Conservation (phyloP, 23 tunicate genomes). For the Clavelina lepadiformis region DNA sequence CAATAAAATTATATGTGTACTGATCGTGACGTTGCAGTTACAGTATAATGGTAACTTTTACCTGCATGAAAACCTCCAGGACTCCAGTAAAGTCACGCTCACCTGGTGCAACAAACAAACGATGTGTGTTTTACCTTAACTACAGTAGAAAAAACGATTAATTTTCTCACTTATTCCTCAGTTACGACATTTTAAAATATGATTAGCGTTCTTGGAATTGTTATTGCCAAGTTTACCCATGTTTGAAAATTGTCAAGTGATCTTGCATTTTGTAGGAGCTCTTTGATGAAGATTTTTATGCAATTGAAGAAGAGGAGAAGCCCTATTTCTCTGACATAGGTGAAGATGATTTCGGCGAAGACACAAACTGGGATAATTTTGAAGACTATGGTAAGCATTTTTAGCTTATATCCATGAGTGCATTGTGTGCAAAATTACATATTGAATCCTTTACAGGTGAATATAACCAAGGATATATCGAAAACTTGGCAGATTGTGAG, state of each 20-base stretch:
- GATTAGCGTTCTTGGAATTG: no score
- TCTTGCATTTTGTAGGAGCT: conserved; percentile 29
- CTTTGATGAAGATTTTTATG: conserved; percentile 59
- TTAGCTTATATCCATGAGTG: background rate
- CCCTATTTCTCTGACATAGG: conserved; percentile 78
- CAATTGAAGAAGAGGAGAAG: conserved; percentile 56
- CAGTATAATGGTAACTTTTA: no score
- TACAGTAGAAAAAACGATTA: no score
- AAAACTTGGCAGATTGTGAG: conserved; percentile 54
- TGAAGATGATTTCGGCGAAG: conserved; percentile 45
- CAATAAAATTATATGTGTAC: no score
- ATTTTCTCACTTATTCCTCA: no score
- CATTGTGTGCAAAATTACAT: background rate
- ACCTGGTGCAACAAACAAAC: no score
- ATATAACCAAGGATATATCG: conserved; percentile 5
- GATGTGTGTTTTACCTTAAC: no score
- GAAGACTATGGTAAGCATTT: conserved; percentile 4
- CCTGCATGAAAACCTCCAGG: no score
- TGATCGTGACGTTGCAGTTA: no score
- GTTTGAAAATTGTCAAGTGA: background rate
- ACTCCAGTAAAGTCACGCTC: no score
- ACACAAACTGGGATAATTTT: conserved; percentile 34
- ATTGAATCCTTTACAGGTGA: background rate
- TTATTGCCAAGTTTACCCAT: no score
- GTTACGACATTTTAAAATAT: no score